phyloP scores from a whole-genome alignment of 2,888 invertebrate species.

The Scaptomyza tumidula region DNA sequence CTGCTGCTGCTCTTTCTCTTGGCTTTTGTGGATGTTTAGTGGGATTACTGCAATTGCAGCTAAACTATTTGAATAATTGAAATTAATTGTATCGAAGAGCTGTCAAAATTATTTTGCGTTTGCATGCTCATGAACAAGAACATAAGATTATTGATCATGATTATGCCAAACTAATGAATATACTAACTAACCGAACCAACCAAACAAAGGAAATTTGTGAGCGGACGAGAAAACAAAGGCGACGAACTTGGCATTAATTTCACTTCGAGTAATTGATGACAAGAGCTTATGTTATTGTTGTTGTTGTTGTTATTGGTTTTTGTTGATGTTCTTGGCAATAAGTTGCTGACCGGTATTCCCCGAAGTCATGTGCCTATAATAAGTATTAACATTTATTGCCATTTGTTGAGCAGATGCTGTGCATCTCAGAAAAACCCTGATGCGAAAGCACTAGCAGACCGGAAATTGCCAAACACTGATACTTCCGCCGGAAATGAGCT shows the following conservation, averaged over 20 bases:
- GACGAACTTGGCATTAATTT: conserved; percentile 40
- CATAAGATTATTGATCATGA: conserved; percentile 69
- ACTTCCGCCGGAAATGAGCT: conserved; percentile 79
- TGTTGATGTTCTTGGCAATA: too few relatives aligned
- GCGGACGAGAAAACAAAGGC: conserved; percentile 8
- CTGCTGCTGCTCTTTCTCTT: background rate
- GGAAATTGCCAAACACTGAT: conserved; percentile 79
- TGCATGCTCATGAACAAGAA: conserved; percentile 47
- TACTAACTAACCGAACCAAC: background rate
- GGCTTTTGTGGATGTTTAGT: conserved; percentile 3
- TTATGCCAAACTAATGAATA: conserved; percentile 52
- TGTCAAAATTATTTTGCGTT: conserved; percentile 75
- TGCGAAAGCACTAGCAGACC: conserved; percentile 50
- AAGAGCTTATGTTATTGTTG: conserved; percentile 2
- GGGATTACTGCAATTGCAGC: conserved; percentile 18
- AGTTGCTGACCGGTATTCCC: conserved; percentile 33
- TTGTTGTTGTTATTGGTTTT: background rate
- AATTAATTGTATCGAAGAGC: conserved; percentile 73
- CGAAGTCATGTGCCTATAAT: conserved; percentile 67
- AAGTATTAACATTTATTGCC: conserved; percentile 79
- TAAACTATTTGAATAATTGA: conserved; percentile 72
- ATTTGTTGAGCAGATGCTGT: conserved; percentile 41
- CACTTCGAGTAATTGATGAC: conserved; percentile 60
- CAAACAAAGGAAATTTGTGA: background rate
- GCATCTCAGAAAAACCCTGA: conserved; percentile 23